Percentiles rank a stretch among this genome's conserved stretches.
These are phyloP conservation scores for Dicyrtomina minuta DNA, from an alignment of 2,888 invertebrate genomes.

Conservation along the genomic window DNA sequence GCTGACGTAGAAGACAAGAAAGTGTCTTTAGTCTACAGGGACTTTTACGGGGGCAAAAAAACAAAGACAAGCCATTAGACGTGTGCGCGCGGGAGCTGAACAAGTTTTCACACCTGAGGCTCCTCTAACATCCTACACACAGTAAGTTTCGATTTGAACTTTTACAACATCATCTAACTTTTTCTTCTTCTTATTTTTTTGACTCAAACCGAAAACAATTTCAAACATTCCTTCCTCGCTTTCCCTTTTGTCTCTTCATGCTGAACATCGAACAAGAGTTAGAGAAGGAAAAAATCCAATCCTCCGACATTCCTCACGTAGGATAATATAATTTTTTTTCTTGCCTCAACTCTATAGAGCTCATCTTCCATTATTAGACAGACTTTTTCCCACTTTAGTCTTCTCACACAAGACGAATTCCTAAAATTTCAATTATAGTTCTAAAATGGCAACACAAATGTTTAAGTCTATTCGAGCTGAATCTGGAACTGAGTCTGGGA, in stretches of 20 bases:
- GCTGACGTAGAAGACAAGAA: constrained; percentile 1
- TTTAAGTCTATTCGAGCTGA: too few relatives aligned
- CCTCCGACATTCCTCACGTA: not conserved
- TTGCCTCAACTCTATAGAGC: not conserved
- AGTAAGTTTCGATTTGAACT: constrained; percentile 15
- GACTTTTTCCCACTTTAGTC: not conserved
- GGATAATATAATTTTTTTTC: not conserved
- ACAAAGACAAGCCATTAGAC: constrained; percentile 34
- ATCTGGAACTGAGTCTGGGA: too few relatives aligned
- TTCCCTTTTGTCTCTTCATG: not conserved
- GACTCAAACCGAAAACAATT: constrained; percentile 10
- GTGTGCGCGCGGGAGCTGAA: constrained; percentile 1
- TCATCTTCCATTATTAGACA: not conserved
- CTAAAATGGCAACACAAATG: too few relatives aligned
- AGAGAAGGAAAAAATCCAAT: not conserved
- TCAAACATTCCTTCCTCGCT: constrained; percentile 14
- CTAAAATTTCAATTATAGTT: constrained; percentile 1
- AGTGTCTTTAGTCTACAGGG: constrained; percentile 27
- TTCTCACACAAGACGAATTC: not conserved
- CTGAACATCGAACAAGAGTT: not conserved
- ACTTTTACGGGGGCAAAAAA: constrained; percentile 20
- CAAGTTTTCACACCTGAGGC: constrained; percentile 32
- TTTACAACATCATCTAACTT: constrained; percentile 6
- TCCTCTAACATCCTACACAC: not conserved
- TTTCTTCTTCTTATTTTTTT: not conserved